These are phyloP conservation scores for Asarcornis scutulata DNA, from an alignment of 2,113 vertebrate species.

Conservation along the genomic window DNA sequence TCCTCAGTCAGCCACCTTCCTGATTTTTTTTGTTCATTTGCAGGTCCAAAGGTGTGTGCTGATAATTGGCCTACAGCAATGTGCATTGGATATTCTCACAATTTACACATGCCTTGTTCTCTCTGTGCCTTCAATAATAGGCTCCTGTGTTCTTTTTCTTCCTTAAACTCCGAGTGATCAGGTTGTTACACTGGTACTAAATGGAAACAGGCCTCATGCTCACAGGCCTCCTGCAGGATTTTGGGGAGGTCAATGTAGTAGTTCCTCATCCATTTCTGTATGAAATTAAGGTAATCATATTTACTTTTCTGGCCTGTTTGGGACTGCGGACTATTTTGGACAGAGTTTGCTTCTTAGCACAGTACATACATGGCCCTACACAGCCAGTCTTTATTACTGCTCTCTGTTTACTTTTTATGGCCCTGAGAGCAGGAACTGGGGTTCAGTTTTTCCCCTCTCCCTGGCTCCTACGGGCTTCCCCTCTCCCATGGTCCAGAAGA, in stretches of 20 bases:
- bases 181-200: rapidly evolving
- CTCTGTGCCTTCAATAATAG: neutral
- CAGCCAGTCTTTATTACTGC: neutral
- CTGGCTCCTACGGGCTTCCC: neutral
- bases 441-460: neutral
- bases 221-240: rapidly evolving
- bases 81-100: neutral
- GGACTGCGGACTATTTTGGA: neutral
- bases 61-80: neutral
- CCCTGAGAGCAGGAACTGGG: neutral
- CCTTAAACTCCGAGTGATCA: neutral
- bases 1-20: neutral
- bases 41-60: neutral
- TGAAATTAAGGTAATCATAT: neutral
- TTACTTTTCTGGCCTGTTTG: neutral
- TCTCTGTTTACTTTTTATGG: neutral
- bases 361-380: neutral
- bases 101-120: neutral
- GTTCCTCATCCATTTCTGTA: neutral
- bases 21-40: neutral
- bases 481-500: neutral
- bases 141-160: rapidly evolving
- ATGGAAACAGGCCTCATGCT: neutral
- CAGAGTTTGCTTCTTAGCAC: neutral
- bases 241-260: neutral